Evolutionary conservation across 2,888 invertebrate genomes (phyloP), one percentile per base, ranked within the genome.

Genomic region (Drosophila leonis): DNA sequence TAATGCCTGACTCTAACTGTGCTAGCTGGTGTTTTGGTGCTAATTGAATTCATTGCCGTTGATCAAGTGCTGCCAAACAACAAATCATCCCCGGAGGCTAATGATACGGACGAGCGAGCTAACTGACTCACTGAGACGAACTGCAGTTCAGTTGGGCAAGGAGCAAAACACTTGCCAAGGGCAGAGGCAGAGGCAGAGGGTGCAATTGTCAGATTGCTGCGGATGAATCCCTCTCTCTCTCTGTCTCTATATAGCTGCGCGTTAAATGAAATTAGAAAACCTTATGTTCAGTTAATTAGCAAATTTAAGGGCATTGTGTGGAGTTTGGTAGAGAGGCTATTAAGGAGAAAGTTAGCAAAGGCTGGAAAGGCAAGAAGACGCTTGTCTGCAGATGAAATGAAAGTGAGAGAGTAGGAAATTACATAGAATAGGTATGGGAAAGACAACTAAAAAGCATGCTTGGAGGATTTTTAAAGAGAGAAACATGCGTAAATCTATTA

Each of bases 241-340:
- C 54, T 24, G 10, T 13, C 13, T 29, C 27, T 39, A 4, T 41
- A 13, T 9, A 31, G 57, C 49, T 55, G 64, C 72, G 67, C 83
- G 83, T 82, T 82, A 79, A 90, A 90, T 81, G 80, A 90, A 90
- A 91, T 91, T 90, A 88, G 90, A 83, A 85, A 91, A 90, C 90
- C 90, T 79, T 90, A 88, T 91, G 90, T 77, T 82, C 71, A 74
- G 83, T 83, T 90, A 87, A 90, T 90, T 91, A 87, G 88, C 82
- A 82, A 83, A 82, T 82, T 88, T 88, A 76, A 75, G 80, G 64
- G 65, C 65, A 77, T 51, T 78, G 60, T 41, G 75, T 56, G 64
- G 42, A 51, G 57, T 31, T 29, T 27, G 44, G 10, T 2, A 10
- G 31, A 59, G 65, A 41, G 44, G 48, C 13, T 31, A 44, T 9